Evolutionary conservation across 2,888 invertebrate species (phyloP).

Genomic region (Drosophila formosana): DNA sequence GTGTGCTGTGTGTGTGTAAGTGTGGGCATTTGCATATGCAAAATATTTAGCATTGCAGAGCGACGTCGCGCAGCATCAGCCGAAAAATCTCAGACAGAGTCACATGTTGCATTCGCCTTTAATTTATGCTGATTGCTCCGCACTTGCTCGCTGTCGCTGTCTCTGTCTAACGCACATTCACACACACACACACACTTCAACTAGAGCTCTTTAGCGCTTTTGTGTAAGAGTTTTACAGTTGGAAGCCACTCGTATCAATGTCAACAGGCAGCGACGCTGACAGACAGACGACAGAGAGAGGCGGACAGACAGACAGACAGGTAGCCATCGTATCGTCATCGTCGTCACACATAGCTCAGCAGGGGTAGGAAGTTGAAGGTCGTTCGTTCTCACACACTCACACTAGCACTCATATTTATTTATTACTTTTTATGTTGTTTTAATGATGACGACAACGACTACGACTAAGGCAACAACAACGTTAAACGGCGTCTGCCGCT

Average conservation of each 20-base stretch:
- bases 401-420: constrained; percentile 71
- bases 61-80: constrained; percentile 51
- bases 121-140: constrained; percentile 72
- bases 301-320: constrained; percentile 58
- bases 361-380: constrained; percentile 78
- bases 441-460: constrained; percentile 71
- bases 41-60: constrained; percentile 66
- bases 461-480: constrained; percentile 32
- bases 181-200: constrained; percentile 2
- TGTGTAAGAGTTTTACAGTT: constrained; percentile 69
- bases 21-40: constrained; percentile 73
- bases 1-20: constrained; percentile 18
- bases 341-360: constrained; percentile 42
- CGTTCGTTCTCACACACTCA: constrained; percentile 70
- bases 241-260: constrained; percentile 67
- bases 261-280: constrained; percentile 64
- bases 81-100: constrained; percentile 65
- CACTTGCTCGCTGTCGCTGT: constrained; percentile 30
- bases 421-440: constrained; percentile 79
- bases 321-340: constrained; percentile 24
- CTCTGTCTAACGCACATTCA: constrained; percentile 8
- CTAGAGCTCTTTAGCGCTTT: constrained; percentile 59
- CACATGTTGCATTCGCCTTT: constrained; percentile 78
- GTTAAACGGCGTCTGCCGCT: constrained; percentile 32
- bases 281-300: constrained; percentile 29